phyloP scores from a whole-genome alignment of 2,797 vertebrate genomes.

The Chelidonichthys spinosus region DNA sequence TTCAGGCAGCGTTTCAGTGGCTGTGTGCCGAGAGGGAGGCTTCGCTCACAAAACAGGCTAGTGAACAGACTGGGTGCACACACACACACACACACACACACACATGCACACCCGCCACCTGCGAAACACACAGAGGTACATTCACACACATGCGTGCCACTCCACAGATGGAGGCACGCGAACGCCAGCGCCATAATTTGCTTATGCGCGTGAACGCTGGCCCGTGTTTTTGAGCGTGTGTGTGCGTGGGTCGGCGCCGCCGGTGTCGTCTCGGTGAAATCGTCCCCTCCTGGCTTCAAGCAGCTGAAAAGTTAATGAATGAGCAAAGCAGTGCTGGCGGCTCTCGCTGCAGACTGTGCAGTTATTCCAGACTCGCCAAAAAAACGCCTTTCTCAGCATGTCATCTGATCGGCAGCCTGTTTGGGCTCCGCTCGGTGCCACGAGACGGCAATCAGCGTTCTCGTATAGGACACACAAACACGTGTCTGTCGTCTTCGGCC shows the following conservation, averaged over 20 bases:
- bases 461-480: conserved; percentile 26
- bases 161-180: conserved; percentile 45
- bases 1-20: conserved; percentile 77
- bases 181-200: conserved; percentile 23
- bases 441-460: conserved; percentile 36
- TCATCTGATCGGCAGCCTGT: conserved; percentile 69
- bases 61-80: conserved; percentile 62
- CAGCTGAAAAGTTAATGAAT: conserved; percentile 65
- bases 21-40: conserved; percentile 57
- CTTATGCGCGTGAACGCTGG: conserved; percentile 27
- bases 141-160: conserved; percentile 37
- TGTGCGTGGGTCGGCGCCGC: conserved; percentile 10
- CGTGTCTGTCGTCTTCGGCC: not conserved
- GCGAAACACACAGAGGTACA: conserved; percentile 40
- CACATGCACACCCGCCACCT: conserved; percentile 34
- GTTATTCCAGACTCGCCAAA: conserved; percentile 56
- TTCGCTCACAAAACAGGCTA: conserved; percentile 66
- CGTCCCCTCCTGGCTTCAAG: conserved; percentile 38
- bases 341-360: conserved; percentile 63
- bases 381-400: conserved; percentile 62
- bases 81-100: conserved; percentile 29
- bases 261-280: conserved; percentile 37
- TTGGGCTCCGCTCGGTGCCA: conserved; percentile 51
- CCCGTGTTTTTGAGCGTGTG: not conserved
- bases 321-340: conserved; percentile 40